Evolutionary conservation across 92 coral and sea anemone species (phyloP).

Genomic region (Chrysogorgia sp.): DNA sequence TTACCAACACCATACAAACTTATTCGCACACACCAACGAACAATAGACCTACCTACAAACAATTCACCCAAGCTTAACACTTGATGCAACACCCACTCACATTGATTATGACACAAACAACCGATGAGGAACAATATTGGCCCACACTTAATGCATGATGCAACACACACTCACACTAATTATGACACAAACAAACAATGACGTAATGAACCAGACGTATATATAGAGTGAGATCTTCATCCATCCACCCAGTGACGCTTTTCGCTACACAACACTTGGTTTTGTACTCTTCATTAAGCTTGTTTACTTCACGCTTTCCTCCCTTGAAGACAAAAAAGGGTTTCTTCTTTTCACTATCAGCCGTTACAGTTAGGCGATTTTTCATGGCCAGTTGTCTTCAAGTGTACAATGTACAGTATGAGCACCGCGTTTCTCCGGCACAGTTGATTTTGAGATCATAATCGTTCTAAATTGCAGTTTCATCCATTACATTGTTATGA

Average conservation of each 20-base stretch:
- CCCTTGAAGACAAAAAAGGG: constrained; percentile 55
- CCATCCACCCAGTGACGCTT: constrained; percentile 58
- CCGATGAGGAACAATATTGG: no score
- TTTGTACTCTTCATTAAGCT: constrained; percentile 47
- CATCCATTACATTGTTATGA: constrained; percentile 48
- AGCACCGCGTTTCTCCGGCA: constrained; percentile 57
- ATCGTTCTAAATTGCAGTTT: constrained; percentile 41
- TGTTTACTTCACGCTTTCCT: constrained; percentile 57
- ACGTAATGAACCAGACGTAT: no score
- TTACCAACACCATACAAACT: no score
- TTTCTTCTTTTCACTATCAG: constrained; percentile 48
- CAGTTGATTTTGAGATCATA: constrained; percentile 56
- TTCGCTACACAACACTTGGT: constrained; percentile 58
- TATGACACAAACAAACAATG: no score
- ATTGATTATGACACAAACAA: no score
- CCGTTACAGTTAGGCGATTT: constrained; percentile 60
- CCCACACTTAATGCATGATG: no score
- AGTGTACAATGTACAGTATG: constrained; percentile 42
- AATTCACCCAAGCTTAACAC: no score
- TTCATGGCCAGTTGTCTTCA: constrained; percentile 62
- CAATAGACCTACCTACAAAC: no score
- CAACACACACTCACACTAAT: no score
- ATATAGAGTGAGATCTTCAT: constrained; percentile 62
- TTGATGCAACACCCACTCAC: no score
- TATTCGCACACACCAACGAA: no score